A percentile compares a stretch with the other conserved stretches of the same genome.
phyloP scores from a whole-genome alignment of 2,113 vertebrate genomes.

The Hucho hucho region DNA sequence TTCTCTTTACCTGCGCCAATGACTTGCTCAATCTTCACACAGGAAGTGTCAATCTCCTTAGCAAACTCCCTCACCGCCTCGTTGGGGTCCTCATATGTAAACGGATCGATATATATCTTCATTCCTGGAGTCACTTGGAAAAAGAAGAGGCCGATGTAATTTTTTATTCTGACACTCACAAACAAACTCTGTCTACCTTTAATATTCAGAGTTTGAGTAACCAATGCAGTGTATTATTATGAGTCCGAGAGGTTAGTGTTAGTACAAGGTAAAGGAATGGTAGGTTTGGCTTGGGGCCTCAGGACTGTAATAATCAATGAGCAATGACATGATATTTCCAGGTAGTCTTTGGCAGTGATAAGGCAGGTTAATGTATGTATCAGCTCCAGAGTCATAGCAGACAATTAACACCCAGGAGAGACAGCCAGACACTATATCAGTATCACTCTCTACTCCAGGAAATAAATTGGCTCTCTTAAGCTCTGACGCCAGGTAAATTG shows the following conservation, averaged over 20 bases:
- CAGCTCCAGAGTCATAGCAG: conserved; percentile 49
- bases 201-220: conserved; percentile 16
- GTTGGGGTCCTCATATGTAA: conserved; percentile 98
- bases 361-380: conserved; percentile 51
- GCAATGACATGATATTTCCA: conserved; percentile 30
- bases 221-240: conserved; percentile 16
- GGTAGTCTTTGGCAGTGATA: conserved; percentile 38
- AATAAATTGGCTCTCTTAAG: conserved; percentile 71
- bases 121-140: conserved; percentile 97
- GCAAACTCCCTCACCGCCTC: conserved; percentile 97
- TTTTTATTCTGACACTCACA: conserved; percentile 47
- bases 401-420: conserved; percentile 54
- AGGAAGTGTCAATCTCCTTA: conserved; percentile 98
- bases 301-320: conserved; percentile 16
- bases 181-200: conserved; percentile 22
- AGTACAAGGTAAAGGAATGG: background rate
- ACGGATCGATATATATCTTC: conserved; percentile 99
- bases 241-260: background rate
- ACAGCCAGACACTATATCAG: conserved; percentile 53
- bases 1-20: conserved; percentile 91
- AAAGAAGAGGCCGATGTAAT: conserved; percentile 59
- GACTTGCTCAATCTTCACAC: conserved; percentile 99
- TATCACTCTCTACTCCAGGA: conserved; percentile 56
- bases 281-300: background rate
- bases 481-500: conserved; percentile 72